These are phyloP conservation scores for Hydrotaea cyrtoneurina DNA, from an alignment of 2,888 invertebrate species.

Conservation along the genomic window DNA sequence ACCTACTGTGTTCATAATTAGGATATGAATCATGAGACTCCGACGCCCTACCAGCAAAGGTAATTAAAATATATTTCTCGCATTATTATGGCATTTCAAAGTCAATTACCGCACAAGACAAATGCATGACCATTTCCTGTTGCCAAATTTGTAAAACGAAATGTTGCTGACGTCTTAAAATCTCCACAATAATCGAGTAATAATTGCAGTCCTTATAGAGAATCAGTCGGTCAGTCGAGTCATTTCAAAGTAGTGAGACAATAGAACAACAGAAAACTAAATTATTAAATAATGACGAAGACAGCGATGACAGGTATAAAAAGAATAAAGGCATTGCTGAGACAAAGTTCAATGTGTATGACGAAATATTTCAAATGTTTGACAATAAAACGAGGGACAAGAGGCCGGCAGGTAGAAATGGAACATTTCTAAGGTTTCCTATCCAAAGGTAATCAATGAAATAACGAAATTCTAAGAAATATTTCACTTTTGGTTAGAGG, in stretches of 20 bases:
- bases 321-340: background rate
- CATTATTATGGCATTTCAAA: background rate
- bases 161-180: background rate
- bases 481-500: too few relatives aligned
- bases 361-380: background rate
- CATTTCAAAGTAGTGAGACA: background rate
- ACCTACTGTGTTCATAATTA: too few relatives aligned
- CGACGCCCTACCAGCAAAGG: too few relatives aligned
- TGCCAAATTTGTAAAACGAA: conserved; percentile 1
- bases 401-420: too few relatives aligned
- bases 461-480: background rate
- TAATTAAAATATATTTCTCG: background rate
- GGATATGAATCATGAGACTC: too few relatives aligned
- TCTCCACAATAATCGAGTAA: conserved; percentile 4
- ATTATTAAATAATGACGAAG: background rate
- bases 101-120: background rate
- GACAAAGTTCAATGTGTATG: background rate
- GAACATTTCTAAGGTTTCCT: too few relatives aligned
- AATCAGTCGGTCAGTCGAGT: background rate
- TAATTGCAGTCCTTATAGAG: conserved; percentile 8
- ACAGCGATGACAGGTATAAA: background rate
- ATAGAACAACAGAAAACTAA: background rate
- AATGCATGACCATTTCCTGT: background rate
- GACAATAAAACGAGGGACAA: too few relatives aligned
- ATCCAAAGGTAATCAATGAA: background rate